Evolutionary conservation across 2,797 vertebrate genomes (phyloP).

Genomic region (Mallotus villosus): DNA sequence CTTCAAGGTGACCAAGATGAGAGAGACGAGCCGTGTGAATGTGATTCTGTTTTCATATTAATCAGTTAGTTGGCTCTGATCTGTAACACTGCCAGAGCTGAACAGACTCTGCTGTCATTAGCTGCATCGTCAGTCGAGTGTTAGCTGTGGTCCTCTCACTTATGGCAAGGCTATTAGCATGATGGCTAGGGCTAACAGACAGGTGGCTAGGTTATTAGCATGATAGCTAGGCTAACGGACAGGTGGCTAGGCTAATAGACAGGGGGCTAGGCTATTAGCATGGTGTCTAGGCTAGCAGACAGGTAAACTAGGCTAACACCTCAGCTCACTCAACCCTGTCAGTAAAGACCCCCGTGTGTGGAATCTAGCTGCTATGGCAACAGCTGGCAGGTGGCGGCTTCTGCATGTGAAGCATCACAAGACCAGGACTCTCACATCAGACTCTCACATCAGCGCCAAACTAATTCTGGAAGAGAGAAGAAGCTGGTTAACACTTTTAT

Average conservation of each 20-base stretch:
- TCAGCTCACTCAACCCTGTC: slow-evolving; percentile 37
- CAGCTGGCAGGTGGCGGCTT: slow-evolving; percentile 57
- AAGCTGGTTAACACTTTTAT: slow-evolving; percentile 23
- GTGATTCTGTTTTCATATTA: too few species aligned
- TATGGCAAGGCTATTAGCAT: too few species aligned
- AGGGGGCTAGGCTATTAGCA: too few species aligned
- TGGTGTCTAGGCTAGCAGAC: too few species aligned
- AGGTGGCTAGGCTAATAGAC: too few species aligned
- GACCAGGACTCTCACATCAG: slow-evolving; percentile 52
- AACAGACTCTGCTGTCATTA: too few species aligned
- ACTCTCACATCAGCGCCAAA: slow-evolving; percentile 48
- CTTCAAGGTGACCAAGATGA: neutral
- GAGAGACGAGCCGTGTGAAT: too few species aligned
- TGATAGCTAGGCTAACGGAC: too few species aligned
- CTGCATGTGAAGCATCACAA: slow-evolving; percentile 56
- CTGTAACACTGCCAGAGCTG: neutral
- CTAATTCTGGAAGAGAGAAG: slow-evolving; percentile 41
- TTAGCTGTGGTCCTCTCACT: too few species aligned
- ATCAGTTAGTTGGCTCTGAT: slow-evolving; percentile 10
- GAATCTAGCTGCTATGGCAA: slow-evolving; percentile 72
- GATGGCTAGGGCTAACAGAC: too few species aligned
- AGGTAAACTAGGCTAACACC: neutral
- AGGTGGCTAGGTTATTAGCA: too few species aligned
- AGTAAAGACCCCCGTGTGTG: slow-evolving; percentile 44
- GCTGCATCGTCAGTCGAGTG: too few species aligned